A percentile compares a stretch with the other conserved stretches of the same genome.
These are phyloP conservation scores for Bibio marci DNA, from an alignment of 2,888 invertebrate genomes.

Conservation along the genomic window DNA sequence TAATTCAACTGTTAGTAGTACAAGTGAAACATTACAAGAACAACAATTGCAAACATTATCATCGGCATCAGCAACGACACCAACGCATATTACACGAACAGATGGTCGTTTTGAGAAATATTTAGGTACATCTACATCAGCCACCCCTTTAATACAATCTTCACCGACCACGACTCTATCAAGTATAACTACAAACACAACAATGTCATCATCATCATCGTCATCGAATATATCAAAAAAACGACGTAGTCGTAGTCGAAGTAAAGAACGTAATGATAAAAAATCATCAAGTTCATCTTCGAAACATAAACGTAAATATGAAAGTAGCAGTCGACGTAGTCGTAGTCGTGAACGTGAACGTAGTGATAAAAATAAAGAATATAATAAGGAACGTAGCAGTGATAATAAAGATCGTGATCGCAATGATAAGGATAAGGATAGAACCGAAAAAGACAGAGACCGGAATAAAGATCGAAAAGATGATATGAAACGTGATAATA, in stretches of 20 bases:
- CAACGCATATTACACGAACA: neutral
- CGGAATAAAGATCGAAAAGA: conserved; percentile 7
- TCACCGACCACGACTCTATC: neutral
- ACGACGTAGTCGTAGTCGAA: conserved; percentile 10
- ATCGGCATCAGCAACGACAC: neutral
- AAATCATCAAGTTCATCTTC: conserved; percentile 4
- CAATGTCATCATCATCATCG: conserved; percentile 2
- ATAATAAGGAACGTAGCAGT: conserved; percentile 9
- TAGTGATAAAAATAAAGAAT: too few species aligned
- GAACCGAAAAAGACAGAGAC: conserved; percentile 11
- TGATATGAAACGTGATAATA: conserved; percentile 8
- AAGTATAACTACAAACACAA: conserved; percentile 1
- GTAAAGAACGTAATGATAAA: conserved; percentile 6
- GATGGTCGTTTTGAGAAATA: conserved; percentile 3
- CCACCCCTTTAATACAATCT: conserved; percentile 6
- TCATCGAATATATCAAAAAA: conserved; percentile 3
- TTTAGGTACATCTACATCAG: conserved; percentile 1
- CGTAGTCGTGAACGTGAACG: conserved; percentile 18
- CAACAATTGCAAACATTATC: conserved; percentile 9
- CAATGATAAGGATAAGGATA: conserved; percentile 11
- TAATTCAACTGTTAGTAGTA: conserved; percentile 26
- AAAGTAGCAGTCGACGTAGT: conserved; percentile 7
- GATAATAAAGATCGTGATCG: conserved; percentile 11
- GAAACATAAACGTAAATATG: conserved; percentile 9
- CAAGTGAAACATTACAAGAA: conserved; percentile 14